Evolutionary conservation across 2,888 invertebrate species (phyloP).

Genomic region (Aelia acuminata): DNA sequence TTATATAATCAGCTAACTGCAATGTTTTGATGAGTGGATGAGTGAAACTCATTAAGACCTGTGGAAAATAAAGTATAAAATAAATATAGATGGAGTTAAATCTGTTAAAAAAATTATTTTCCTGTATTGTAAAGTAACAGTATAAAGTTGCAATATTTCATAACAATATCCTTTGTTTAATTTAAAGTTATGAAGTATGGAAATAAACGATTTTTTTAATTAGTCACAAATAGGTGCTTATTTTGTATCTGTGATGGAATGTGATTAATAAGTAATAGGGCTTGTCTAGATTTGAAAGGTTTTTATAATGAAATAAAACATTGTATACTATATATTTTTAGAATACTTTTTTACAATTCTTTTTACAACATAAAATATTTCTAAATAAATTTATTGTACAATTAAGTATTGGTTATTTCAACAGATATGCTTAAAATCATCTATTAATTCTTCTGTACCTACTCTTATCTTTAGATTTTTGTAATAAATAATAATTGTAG

Average conservation of each 20-base stretch:
- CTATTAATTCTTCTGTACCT: slow-evolving; percentile 9
- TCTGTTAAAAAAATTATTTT: not conserved
- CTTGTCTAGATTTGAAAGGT: slow-evolving; percentile 45
- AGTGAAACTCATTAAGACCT: not conserved
- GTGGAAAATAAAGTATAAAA: not conserved
- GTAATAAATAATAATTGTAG: slow-evolving; percentile 20
- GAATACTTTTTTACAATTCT: slow-evolving; percentile 54
- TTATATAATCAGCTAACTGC: not conserved
- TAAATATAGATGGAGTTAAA: not conserved
- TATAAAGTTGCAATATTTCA: not conserved
- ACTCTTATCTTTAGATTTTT: not conserved
- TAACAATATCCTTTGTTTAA: not conserved
- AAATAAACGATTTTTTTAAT: not conserved
- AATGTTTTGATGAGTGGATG: not conserved
- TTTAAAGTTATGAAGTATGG: not conserved
- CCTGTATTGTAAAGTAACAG: not conserved
- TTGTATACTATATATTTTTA: slow-evolving; percentile 58
- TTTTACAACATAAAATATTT: slow-evolving; percentile 29
- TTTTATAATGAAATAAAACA: slow-evolving; percentile 39
- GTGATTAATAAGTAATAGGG: slow-evolving; percentile 49
- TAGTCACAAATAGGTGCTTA: slow-evolving; percentile 47
- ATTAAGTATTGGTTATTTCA: not conserved
- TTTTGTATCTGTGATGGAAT: slow-evolving; percentile 58
- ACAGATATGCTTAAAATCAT: not conserved
- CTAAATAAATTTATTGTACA: not conserved